A percentile compares a stretch with the other conserved stretches of the same genome.
Evolutionary conservation across 2,797 vertebrate genomes (phyloP).

Genomic region (Acanthopagrus latus): DNA sequence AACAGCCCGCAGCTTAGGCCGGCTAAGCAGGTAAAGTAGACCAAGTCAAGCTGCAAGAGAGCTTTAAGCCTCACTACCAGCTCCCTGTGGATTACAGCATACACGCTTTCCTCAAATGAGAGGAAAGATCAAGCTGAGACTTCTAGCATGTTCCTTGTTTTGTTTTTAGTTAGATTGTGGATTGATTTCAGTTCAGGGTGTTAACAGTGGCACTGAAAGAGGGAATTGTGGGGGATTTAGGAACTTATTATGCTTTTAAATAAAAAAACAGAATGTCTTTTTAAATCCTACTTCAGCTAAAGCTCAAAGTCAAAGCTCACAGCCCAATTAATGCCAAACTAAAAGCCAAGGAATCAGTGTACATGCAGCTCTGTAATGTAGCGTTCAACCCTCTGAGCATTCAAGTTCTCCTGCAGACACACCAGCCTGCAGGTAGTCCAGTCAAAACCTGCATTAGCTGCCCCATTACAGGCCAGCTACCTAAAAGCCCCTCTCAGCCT

Average conservation of each 20-base stretch:
- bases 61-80: conserved; percentile 63
- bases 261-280: background rate
- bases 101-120: conserved; percentile 40
- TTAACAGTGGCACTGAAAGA: background rate
- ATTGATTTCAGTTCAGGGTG: background rate
- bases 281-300: conserved; percentile 10
- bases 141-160: conserved; percentile 19
- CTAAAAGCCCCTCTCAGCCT: conserved; percentile 57
- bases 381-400: conserved; percentile 13
- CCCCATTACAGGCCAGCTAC: conserved; percentile 12
- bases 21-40: conserved; percentile 82
- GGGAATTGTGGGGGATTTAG: background rate
- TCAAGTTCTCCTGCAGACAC: conserved; percentile 12
- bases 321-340: conserved; percentile 13
- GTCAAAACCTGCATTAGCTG: conserved; percentile 47
- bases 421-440: conserved; percentile 28
- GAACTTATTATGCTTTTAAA: background rate
- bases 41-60: conserved; percentile 59
- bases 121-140: conserved; percentile 57
- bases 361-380: conserved; percentile 15
- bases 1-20: conserved; percentile 64
- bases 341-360: background rate
- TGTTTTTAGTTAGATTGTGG: background rate
- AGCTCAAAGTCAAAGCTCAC: conserved; percentile 13
- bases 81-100: conserved; percentile 66